Percentiles rank a stretch among this genome's conserved stretches.
Evolutionary conservation across 2,888 invertebrate species (phyloP).

Genomic region (Apodemia hepburni): DNA sequence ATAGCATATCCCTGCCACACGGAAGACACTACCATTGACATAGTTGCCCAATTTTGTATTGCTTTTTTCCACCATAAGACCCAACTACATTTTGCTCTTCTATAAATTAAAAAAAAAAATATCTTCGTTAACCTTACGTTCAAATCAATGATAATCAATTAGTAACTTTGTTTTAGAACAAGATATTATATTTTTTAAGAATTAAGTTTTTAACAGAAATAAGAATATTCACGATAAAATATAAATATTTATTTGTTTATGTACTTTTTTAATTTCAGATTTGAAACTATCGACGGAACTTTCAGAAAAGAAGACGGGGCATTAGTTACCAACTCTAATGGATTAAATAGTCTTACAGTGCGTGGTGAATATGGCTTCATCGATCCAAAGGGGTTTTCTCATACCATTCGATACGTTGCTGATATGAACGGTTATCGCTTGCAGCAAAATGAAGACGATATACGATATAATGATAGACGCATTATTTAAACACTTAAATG

Average conservation of each 20-base stretch:
- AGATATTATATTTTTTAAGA: neutral
- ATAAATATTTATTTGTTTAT: neutral
- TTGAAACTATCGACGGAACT: conserved; percentile 71
- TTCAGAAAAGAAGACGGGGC: conserved; percentile 74
- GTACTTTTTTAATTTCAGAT: conserved; percentile 43
- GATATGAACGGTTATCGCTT: conserved; percentile 80
- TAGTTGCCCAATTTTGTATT: too few relatives aligned
- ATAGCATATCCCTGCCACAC: too few relatives aligned
- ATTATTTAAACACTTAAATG: conserved; percentile 53
- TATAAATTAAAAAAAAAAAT: too few relatives aligned
- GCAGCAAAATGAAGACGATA: conserved; percentile 41
- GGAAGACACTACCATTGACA: too few relatives aligned
- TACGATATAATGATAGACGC: conserved; percentile 62
- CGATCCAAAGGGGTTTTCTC: conserved; percentile 64
- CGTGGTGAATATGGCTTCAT: conserved; percentile 76
- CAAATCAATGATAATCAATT: too few relatives aligned
- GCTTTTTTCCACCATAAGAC: too few relatives aligned
- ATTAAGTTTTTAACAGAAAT: neutral
- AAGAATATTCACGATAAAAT: too few relatives aligned
- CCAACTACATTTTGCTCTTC: too few relatives aligned
- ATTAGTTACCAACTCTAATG: conserved; percentile 38
- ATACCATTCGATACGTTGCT: conserved; percentile 74
- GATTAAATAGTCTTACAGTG: conserved; percentile 43
- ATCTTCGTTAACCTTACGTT: too few relatives aligned
- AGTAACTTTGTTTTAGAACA: too few relatives aligned